A percentile compares a stretch with the other conserved stretches of the same genome.
phyloP scores from a whole-genome alignment of 2,888 invertebrate species.

The Aspidapion aeneum region DNA sequence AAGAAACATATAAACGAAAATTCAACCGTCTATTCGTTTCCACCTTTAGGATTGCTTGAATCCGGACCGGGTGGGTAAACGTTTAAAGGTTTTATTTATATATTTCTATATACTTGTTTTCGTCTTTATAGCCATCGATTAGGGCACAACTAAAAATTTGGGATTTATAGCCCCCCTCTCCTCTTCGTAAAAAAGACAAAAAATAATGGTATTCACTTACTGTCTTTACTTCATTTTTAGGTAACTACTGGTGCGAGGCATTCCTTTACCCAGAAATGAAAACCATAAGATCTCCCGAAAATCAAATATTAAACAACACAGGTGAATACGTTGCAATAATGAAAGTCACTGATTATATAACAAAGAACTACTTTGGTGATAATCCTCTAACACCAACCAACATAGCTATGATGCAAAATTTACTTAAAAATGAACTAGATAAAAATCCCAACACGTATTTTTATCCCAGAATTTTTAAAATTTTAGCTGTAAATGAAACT shows the following conservation, averaged over 20 bases:
- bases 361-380: conserved; percentile 14
- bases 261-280: conserved; percentile 30
- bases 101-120: no score
- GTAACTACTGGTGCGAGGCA: conserved; percentile 37
- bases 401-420: conserved; percentile 21
- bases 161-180: no score
- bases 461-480: conserved; percentile 30
- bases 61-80: conserved; percentile 35
- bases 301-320: background rate
- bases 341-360: conserved; percentile 18
- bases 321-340: conserved; percentile 32
- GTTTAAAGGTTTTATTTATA: conserved; percentile 36
- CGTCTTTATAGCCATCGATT: no score
- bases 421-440: conserved; percentile 20
- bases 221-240: background rate
- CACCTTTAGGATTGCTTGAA: conserved; percentile 14
- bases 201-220: no score
- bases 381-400: conserved; percentile 27
- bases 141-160: no score
- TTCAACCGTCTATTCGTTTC: conserved; percentile 17
- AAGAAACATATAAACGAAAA: background rate
- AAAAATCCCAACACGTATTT: conserved; percentile 16
- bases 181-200: no score
- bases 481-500: conserved; percentile 28
- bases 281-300: conserved; percentile 22